These are phyloP conservation scores for Aporophyla nigra DNA, from an alignment of 2,888 invertebrate genomes.

Conservation along the genomic window DNA sequence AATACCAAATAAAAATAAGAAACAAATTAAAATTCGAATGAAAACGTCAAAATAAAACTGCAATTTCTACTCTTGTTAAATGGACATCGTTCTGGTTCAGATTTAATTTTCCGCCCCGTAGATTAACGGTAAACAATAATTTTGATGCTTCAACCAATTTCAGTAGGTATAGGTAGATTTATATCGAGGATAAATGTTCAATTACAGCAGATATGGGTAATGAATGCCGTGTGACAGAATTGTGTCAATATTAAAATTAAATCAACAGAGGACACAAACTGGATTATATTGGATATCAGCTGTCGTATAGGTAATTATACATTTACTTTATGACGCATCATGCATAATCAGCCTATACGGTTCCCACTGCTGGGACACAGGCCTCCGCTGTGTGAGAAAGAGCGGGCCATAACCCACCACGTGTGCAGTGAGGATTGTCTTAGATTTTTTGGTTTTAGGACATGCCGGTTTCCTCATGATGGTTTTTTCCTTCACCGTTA, in stretches of 20 bases:
- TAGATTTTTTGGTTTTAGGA: too few species aligned
- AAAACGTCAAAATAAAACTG: constrained; percentile 19
- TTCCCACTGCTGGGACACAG: too few species aligned
- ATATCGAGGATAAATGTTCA: constrained; percentile 61
- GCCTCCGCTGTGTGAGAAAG: too few species aligned
- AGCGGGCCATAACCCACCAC: too few species aligned
- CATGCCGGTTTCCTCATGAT: too few species aligned
- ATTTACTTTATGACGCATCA: not conserved
- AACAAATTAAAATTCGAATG: not conserved
- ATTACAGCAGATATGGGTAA: constrained; percentile 63
- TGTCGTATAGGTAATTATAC: constrained; percentile 36
- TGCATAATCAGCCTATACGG: too few species aligned
- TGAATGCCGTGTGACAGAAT: constrained; percentile 61
- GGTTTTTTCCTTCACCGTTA: too few species aligned
- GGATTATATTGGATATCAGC: constrained; percentile 54
- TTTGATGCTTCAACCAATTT: constrained; percentile 55
- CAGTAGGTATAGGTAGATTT: constrained; percentile 21
- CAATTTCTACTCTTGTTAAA: not conserved
- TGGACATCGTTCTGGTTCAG: constrained; percentile 17
- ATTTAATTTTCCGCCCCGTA: constrained; percentile 54
- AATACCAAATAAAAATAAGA: too few species aligned
- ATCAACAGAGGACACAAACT: constrained; percentile 53
- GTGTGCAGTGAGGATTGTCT: too few species aligned
- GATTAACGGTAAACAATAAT: constrained; percentile 63
- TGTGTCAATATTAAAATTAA: constrained; percentile 66